Base-by-base conservation (phyloP, 2,797 vertebrate species). In the Apodemus agrarius region DNA sequence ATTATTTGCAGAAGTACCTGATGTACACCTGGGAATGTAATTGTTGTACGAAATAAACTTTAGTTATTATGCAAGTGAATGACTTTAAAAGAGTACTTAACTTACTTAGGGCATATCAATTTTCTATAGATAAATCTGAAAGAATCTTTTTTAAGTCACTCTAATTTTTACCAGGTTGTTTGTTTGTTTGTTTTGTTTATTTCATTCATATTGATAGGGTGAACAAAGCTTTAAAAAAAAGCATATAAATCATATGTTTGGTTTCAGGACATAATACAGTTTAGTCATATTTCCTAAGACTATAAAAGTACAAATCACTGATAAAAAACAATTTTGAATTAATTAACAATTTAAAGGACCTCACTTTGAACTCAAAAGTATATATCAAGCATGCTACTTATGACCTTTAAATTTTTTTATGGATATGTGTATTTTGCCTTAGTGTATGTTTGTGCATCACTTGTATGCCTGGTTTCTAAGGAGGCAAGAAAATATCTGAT, bases 211-310 rank as follows among this genome's bases (percentile, higher is more conserved):
- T 79, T 93, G 81, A 49, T 93, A 81, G 83, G 79, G 37, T 84
- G 94, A 96, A 59, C 31, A 21, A 86, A 72, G 75, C 92, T 91
- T 91, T n/a, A n/a, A n/a, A 83, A 94, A 95, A 92, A 80, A 80
- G 89, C 57, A n/a, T 84, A 9, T 85, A 85, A 89, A 57, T 86
- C 8, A 34, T 76, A 0, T 94, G 40, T 91, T 96, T 97, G 40
- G 46, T 96, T 92, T 97, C 22, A 78, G 40, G 79, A 86, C 88
- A 69, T 87, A 90, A 76, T 97, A 96, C 96, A 90, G 79, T 96
- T 78, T 90, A 61, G 82, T 37, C 52, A 22, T 89, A 61, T 93
- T 92, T 91, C 24, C 76, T 93, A 90, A 95, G 54, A 96, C 85
- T 91, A 82, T 57, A 85, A 92, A 90, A 89, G 63, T 87, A 57